Conservation (phyloP, 2,113 vertebrate species). For the Dromas ardeola region DNA sequence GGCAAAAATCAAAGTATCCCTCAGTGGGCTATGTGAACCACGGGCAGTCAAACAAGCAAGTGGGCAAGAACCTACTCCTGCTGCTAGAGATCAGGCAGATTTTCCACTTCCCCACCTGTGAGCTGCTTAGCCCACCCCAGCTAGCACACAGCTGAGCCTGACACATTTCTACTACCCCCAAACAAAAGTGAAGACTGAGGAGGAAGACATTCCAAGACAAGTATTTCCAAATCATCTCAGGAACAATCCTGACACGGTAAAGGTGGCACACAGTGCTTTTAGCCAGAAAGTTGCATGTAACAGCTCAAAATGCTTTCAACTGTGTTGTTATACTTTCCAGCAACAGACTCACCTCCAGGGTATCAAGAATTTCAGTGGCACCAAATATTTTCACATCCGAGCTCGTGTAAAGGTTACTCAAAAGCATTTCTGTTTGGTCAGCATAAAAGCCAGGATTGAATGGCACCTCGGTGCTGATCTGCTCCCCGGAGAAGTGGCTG, state of each 20-base stretch:
- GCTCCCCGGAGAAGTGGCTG: constrained; percentile 62
- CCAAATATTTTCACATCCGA: constrained; percentile 87
- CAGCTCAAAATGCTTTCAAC: not conserved
- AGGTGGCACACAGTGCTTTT: not conserved
- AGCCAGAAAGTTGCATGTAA: not conserved
- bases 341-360: constrained; percentile 79
- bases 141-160: not conserved
- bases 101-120: not conserved
- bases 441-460: constrained; percentile 86
- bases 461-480: constrained; percentile 75
- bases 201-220: not conserved
- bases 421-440: constrained; percentile 84
- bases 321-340: not conserved
- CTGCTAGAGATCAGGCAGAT: too few relatives aligned
- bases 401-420: constrained; percentile 82
- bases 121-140: not conserved
- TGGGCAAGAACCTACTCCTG: not conserved
- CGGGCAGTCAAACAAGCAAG: not conserved
- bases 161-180: not conserved
- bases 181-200: not conserved
- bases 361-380: constrained; percentile 76
- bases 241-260: not conserved
- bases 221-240: not conserved
- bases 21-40: not conserved
- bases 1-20: not conserved